Conservation (phyloP, 2,113 vertebrate species). For the Chitala chitala region DNA sequence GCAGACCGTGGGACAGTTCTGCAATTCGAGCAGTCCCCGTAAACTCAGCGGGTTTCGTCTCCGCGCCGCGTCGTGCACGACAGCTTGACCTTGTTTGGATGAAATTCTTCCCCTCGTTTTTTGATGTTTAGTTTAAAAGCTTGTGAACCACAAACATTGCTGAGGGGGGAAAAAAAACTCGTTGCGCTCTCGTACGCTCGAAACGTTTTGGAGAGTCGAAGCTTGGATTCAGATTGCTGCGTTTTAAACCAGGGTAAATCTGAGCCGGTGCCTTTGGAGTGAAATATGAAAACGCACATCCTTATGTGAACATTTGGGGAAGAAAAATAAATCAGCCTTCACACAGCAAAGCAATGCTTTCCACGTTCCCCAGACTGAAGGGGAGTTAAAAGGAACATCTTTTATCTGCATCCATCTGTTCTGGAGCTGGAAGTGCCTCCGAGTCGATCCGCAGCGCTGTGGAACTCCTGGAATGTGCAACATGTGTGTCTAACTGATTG, state of each 20-base stretch:
- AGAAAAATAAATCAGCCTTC: neutral
- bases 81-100: no score
- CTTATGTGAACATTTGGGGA: conserved; percentile 14
- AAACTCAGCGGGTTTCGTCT: conserved; percentile 17
- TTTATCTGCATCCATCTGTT: conserved; percentile 15
- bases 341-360: conserved; percentile 6
- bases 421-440: conserved; percentile 5
- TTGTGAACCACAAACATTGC: neutral
- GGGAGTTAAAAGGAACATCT: conserved; percentile 1
- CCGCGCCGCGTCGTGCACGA: no score
- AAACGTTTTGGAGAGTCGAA: neutral
- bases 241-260: neutral
- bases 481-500: conserved; percentile 12
- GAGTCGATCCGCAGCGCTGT: conserved; percentile 17
- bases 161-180: neutral
- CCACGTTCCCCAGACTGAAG: conserved; percentile 3
- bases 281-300: neutral
- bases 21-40: conserved; percentile 40
- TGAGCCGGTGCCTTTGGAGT: neutral
- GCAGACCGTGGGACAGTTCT: conserved; percentile 48
- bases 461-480: conserved; percentile 25
- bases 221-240: neutral
- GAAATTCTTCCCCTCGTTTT: neutral
- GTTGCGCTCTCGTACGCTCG: neutral
- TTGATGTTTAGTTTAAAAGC: neutral